Percentiles rank a stretch among this genome's conserved stretches.
These are phyloP conservation scores for Zaprionus gabonicus DNA, from an alignment of 1,140 invertebrate species.

Conservation along the genomic window DNA sequence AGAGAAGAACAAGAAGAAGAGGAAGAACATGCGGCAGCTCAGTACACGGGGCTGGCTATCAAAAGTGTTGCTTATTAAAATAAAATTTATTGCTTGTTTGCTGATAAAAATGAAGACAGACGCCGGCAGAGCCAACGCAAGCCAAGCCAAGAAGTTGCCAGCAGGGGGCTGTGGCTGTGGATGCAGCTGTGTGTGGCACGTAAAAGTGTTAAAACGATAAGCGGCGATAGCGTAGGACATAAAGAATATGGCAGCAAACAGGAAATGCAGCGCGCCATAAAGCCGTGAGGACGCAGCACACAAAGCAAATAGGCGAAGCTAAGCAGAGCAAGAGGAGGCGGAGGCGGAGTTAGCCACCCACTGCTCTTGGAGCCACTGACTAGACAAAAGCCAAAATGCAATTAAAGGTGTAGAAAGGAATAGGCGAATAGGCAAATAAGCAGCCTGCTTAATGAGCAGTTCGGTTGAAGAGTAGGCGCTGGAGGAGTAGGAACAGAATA, in stretches of 20 bases:
- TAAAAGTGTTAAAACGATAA: conserved; percentile 79
- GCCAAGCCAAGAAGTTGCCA: background rate
- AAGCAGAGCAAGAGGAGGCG: background rate
- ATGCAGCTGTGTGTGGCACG: conserved; percentile 36
- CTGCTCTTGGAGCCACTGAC: background rate
- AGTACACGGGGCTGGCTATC: conserved; percentile 52
- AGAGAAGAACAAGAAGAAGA: background rate
- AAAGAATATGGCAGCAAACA: conserved; percentile 47
- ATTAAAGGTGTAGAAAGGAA: conserved; percentile 47
- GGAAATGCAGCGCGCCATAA: conserved; percentile 46
- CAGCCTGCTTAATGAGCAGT: conserved; percentile 32
- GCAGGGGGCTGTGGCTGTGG: background rate
- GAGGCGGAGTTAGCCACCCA: background rate
- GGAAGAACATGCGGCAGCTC: background rate
- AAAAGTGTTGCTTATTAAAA: conserved; percentile 82
- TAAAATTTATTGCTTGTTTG: conserved; percentile 81
- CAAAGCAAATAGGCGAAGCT: background rate
- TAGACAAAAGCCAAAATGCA: conserved; percentile 45
- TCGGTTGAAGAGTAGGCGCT: background rate
- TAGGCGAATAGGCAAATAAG: conserved; percentile 35
- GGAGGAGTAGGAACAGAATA: background rate
- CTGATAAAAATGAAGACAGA: conserved; percentile 78
- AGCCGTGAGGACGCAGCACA: conserved; percentile 16
- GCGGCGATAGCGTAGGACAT: conserved; percentile 52
- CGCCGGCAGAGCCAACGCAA: conserved; percentile 5